These are phyloP conservation scores for Phyllostomus discolor DNA, from an alignment of 2,113 vertebrate species.

Conservation along the genomic window DNA sequence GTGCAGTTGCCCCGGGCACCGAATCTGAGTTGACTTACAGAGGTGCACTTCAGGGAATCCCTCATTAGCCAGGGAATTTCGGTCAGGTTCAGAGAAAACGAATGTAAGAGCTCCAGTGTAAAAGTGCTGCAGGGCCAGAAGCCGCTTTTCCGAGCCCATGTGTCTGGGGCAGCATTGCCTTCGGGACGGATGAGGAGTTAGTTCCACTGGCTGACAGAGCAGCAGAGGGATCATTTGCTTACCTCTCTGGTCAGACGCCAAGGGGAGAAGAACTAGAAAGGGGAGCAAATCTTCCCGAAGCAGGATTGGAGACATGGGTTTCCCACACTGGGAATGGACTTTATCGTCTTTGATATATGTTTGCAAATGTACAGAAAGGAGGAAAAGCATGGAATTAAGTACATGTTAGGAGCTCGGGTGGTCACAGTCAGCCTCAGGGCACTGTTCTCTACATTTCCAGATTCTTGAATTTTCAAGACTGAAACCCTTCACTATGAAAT, in stretches of 20 bases:
- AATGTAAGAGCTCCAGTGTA: background rate
- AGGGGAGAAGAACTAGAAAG: background rate
- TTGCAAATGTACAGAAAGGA: background rate
- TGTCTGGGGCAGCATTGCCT: background rate
- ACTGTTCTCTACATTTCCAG: background rate
- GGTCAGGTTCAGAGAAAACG: background rate
- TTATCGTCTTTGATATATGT: background rate
- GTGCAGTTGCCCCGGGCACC: background rate
- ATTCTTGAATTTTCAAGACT: background rate
- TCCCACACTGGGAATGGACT: background rate
- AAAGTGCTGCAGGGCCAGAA: background rate
- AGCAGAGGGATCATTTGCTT: background rate
- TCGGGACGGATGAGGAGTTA: background rate
- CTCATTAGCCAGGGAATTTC: background rate
- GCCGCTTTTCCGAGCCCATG: fast-evolving
- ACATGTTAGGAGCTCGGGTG: background rate
- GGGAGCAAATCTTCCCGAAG: background rate
- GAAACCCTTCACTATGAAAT: background rate
- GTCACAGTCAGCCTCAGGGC: background rate
- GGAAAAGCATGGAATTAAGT: background rate
- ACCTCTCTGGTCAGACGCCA: background rate
- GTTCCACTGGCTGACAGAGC: background rate
- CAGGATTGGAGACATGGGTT: background rate
- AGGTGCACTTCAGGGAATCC: background rate
- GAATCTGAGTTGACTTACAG: background rate